phyloP scores from a whole-genome alignment of 2,888 invertebrate species.

The Epiblema foenella region DNA sequence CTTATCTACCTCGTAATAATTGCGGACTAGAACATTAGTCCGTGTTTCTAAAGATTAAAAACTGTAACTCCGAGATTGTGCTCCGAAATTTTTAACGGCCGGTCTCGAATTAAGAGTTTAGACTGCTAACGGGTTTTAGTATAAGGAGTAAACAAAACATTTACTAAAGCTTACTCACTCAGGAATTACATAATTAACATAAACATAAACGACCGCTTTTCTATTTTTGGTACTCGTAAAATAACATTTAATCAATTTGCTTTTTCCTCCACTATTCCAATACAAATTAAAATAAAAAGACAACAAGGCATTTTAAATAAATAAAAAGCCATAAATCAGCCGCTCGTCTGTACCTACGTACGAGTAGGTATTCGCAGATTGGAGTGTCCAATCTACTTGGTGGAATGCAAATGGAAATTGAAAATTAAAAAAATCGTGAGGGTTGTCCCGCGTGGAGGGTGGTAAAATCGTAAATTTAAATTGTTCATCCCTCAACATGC shows the following conservation, averaged over 20 bases:
- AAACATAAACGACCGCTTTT: too few species aligned
- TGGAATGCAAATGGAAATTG: slow-evolving; percentile 83
- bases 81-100: slow-evolving; percentile 53
- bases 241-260: neutral
- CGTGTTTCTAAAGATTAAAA: slow-evolving; percentile 51
- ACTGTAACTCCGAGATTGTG: slow-evolving; percentile 55
- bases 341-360: slow-evolving; percentile 47
- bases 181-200: neutral
- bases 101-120: slow-evolving; percentile 20
- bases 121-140: slow-evolving; percentile 28
- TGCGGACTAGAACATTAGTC: slow-evolving; percentile 76
- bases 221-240: too few species aligned
- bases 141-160: neutral
- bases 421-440: slow-evolving; percentile 83
- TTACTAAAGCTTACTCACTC: neutral
- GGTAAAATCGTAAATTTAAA: slow-evolving; percentile 83
- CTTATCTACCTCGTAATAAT: slow-evolving; percentile 77
- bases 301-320: slow-evolving; percentile 42
- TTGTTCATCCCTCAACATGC: slow-evolving; percentile 82
- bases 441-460: slow-evolving; percentile 74
- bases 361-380: slow-evolving; percentile 51
- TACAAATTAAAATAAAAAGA: slow-evolving; percentile 41
- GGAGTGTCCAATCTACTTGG: slow-evolving; percentile 48
- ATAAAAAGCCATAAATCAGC: slow-evolving; percentile 41
- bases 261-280: slow-evolving; percentile 32